Base-by-base conservation (phyloP, 2,113 vertebrate genomes). In the Thamnophis sirtalis region DNA sequence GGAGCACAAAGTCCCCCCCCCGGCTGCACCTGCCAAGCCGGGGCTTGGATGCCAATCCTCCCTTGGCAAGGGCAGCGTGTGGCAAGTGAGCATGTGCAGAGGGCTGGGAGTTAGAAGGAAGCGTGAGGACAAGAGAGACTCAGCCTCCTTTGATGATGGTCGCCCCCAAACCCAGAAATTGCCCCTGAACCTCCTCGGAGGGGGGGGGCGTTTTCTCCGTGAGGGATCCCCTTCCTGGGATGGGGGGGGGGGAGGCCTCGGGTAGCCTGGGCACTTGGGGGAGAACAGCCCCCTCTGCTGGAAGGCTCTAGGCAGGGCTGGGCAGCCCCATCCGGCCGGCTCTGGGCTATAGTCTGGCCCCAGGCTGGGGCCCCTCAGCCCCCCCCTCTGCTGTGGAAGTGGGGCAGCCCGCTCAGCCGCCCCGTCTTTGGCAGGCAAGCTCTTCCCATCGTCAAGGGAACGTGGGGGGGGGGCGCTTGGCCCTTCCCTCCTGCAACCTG, bases 71-170 rank as follows among this genome's bases (percentile, higher is more conserved):
- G 15, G 5, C 63, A 33, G 63, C n/a, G 6, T 19, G n/a, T 19
- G n/a, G 68, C 68, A 3, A 19, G n/a, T 0, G n/a, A 73, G 68
- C n/a, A 7, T 3, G 13, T 73, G 68, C 68, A 73, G 68, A 73
- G 68, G n/a, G 15, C n/a, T 33, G 5, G 0, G n/a, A 33, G n/a
- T 38, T 73, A 73, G 68, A 73, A 17, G 68, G n/a, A 73, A 38
- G 68, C 68, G 7, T 2, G 5, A 73, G n/a, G 68, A 38, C 2
- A 19, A 33, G n/a, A 7, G 7, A 73, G n/a, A 7, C 68, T 80
- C n/a, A 0, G 15, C 17, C 19, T 38, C 68, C 19, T 0, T 19
- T 0, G 3, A 15, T 2, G 68, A 19, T 2, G 2, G 13, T 38
- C 38, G n/a, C n/a, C n/a, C n/a, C 68, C 13, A 73, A 38, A 8